These are phyloP conservation scores for Athalia cordata DNA, from an alignment of 2,888 invertebrate genomes.

Conservation along the genomic window DNA sequence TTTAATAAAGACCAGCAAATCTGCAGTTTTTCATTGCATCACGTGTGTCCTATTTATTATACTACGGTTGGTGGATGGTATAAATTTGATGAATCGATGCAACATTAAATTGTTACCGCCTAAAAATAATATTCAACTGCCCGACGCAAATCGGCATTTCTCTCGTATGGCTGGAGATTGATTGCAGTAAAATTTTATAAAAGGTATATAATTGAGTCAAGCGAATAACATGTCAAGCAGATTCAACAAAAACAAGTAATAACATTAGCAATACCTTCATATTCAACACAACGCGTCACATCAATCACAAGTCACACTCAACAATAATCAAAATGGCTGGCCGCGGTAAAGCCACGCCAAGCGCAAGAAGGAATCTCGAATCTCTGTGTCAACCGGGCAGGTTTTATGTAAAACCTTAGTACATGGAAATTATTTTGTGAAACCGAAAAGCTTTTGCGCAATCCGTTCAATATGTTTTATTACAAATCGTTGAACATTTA, in stretches of 20 bases:
- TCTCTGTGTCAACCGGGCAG: neutral
- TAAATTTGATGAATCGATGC: neutral
- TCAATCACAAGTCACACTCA: slow-evolving; percentile 37
- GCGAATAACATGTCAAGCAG: neutral
- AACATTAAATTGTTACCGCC: slow-evolving; percentile 18
- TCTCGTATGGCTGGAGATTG: neutral
- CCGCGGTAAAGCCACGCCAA: slow-evolving; percentile 41
- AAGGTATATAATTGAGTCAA: neutral
- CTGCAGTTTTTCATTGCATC: too few relatives aligned
- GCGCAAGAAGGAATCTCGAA: slow-evolving; percentile 4
- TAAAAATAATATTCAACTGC: slow-evolving; percentile 4
- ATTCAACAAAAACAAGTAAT: slow-evolving; percentile 3
- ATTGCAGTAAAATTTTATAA: neutral
- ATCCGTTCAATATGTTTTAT: neutral
- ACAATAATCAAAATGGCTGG: slow-evolving; percentile 43
- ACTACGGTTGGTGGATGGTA: neutral
- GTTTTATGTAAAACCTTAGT: neutral
- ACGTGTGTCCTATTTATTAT: neutral
- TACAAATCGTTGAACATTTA: slow-evolving; percentile 23
- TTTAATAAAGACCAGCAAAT: too few relatives aligned
- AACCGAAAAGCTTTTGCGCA: neutral
- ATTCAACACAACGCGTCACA: slow-evolving; percentile 33
- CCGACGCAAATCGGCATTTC: slow-evolving; percentile 1
- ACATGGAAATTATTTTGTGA: neutral
- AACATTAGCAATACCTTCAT: slow-evolving; percentile 36